A percentile compares a stretch with the other conserved stretches of the same genome.
Evolutionary conservation across 2,888 invertebrate species (phyloP).

Genomic region (Luperina testacea): DNA sequence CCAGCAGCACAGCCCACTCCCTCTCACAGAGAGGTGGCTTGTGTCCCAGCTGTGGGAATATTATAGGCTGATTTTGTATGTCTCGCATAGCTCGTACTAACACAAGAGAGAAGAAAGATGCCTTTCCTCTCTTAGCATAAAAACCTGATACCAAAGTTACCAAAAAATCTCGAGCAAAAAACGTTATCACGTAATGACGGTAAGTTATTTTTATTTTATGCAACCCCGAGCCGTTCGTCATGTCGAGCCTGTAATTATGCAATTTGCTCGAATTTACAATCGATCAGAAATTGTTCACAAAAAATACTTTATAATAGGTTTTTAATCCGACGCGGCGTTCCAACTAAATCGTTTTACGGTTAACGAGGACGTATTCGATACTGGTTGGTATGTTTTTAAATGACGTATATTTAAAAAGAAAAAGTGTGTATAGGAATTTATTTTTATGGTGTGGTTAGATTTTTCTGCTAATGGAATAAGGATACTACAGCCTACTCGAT

Average conservation of each 20-base stretch:
- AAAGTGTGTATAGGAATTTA: too few species aligned
- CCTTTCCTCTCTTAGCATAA: neutral
- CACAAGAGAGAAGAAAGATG: neutral
- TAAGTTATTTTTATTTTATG: slow-evolving; percentile 61
- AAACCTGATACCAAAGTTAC: slow-evolving; percentile 2
- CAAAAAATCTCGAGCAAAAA: slow-evolving; percentile 39
- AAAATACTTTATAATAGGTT: slow-evolving; percentile 76
- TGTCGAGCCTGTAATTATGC: slow-evolving; percentile 72
- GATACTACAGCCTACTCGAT: too few species aligned
- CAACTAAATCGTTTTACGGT: slow-evolving; percentile 37
- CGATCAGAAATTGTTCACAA: slow-evolving; percentile 71
- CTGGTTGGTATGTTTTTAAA: slow-evolving; percentile 21
- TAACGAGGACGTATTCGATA: slow-evolving; percentile 53
- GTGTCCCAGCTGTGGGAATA: neutral
- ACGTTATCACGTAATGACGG: slow-evolving; percentile 52
- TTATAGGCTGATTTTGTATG: neutral
- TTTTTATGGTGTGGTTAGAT: too few species aligned
- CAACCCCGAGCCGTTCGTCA: slow-evolving; percentile 58
- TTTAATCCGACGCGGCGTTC: slow-evolving; percentile 72
- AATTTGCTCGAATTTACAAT: slow-evolving; percentile 75
- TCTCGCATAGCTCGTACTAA: neutral
- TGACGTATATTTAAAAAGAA: neutral
- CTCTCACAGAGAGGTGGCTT: neutral
- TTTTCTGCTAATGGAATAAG: too few species aligned
- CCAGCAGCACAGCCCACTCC: neutral